Evolutionary conservation across 1,140 invertebrate species (phyloP), one percentile per base, ranked within the genome.

Genomic region (Tribolium castaneum): DNA sequence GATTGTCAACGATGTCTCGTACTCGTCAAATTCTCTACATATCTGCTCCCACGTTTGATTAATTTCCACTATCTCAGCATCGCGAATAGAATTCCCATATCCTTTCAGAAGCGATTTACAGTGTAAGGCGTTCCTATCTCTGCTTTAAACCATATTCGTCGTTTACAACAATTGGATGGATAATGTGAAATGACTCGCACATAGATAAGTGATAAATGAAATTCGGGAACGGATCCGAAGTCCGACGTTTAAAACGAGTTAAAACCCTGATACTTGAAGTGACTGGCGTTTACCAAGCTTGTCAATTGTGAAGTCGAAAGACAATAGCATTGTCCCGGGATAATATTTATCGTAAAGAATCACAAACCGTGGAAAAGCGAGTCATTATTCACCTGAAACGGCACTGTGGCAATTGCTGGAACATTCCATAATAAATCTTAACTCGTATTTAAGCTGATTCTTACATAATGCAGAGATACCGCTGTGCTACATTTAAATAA

Each of bases 311-410:
- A 73, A 51, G 52, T 13, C 22, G 49, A 73, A 13, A 73, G 49
- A 51, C 52, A 34, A 34, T 49, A 39, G 13, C 45, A 73, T 73
- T 73, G 71, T 73, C 71, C 34, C 45, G 45, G 49, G 71, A 73
- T 73, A 52, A 73, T 73, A 73, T 73, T 73, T 73, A 73, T 73
- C 71, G 71, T 14, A n/a, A 73, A 14, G 71, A 73, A 73, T 73
- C 71, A 73, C 45, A 73, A 73, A 73, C 71, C 71, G 71, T 73
- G 71, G 71, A 54, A 73, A 54, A 73, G 71, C 71, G 49, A 14
- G 30, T 54, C 71, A 73, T 73, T 73, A 73, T 73, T 73, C 71
- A 73, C 71, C 71, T 73, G 49, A 52, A 54, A 73, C 71, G 71
- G 45, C 71, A 52, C 71, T 73, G 39, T 70, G 49, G 71, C 71